Evolutionary conservation across 2,888 invertebrate species (phyloP).

Genomic region (Clivina fossor): DNA sequence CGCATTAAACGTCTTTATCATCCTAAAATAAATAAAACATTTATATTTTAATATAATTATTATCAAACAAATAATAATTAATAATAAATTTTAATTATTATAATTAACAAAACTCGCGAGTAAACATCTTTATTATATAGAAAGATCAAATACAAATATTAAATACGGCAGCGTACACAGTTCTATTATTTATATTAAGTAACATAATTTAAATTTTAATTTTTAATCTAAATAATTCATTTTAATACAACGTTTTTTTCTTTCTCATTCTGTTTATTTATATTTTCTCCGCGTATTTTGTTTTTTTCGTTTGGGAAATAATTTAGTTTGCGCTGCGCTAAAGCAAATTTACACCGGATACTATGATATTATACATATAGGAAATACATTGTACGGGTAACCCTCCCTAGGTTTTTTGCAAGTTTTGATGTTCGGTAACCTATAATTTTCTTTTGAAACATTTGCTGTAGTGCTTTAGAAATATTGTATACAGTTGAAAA

Average conservation of each 20-base stretch:
- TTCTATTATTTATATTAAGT: too few relatives aligned
- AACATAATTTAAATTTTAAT: background rate
- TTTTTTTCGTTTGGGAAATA: background rate
- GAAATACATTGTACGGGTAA: constrained; percentile 8
- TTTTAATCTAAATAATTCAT: constrained; percentile 3
- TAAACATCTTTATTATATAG: too few relatives aligned
- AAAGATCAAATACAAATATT: too few relatives aligned
- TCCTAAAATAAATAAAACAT: too few relatives aligned
- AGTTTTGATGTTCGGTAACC: too few relatives aligned
- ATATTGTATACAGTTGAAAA: too few relatives aligned
- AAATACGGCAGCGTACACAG: too few relatives aligned
- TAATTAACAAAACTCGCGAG: too few relatives aligned
- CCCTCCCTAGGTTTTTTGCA: constrained; percentile 4
- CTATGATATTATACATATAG: background rate
- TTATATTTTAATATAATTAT: too few relatives aligned
- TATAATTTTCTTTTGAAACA: constrained; percentile 15
- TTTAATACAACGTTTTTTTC: background rate
- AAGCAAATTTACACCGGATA: background rate
- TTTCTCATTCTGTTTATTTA: background rate
- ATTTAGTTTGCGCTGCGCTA: background rate
- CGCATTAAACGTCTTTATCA: too few relatives aligned
- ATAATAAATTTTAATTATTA: too few relatives aligned
- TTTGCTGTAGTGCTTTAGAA: background rate
- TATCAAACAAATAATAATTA: too few relatives aligned
- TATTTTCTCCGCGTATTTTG: background rate